These are phyloP conservation scores for Cacatua alba DNA, from an alignment of 2,113 vertebrate species.

Conservation along the genomic window DNA sequence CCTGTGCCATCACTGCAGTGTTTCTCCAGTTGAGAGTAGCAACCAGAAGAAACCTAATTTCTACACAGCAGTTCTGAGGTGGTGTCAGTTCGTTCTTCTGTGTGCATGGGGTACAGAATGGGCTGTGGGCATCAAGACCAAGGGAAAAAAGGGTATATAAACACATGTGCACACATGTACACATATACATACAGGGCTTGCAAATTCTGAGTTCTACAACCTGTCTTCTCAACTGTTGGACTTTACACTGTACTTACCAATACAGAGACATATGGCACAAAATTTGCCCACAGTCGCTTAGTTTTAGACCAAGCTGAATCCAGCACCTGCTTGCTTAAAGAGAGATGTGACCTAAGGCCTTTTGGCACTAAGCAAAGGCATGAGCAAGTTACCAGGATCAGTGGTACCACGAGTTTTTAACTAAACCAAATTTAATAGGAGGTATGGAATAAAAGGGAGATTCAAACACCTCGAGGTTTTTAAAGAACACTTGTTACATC, in stretches of 20 bases:
- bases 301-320: constrained; percentile 24
- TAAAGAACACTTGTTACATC: neutral
- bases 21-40: neutral
- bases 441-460: neutral
- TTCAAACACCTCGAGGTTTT: constrained; percentile 26
- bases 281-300: constrained; percentile 34
- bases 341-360: constrained; percentile 55
- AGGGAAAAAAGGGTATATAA: neutral
- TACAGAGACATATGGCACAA: constrained; percentile 72
- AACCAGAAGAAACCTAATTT: neutral
- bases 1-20: neutral
- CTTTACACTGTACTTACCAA: neutral
- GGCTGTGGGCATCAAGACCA: neutral
- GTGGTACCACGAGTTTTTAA: neutral
- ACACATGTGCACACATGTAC: rapidly evolving
- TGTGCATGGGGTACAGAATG: neutral
- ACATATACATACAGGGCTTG: neutral
- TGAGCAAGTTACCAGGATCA: constrained; percentile 8
- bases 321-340: constrained; percentile 30
- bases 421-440: neutral
- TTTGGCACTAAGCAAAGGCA: constrained; percentile 78
- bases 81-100: constrained; percentile 20
- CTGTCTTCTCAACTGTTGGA: neutral
- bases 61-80: neutral
- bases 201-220: neutral